phyloP scores from a whole-genome alignment of 23 tunicate genomes.

The Pegea sp. region DNA sequence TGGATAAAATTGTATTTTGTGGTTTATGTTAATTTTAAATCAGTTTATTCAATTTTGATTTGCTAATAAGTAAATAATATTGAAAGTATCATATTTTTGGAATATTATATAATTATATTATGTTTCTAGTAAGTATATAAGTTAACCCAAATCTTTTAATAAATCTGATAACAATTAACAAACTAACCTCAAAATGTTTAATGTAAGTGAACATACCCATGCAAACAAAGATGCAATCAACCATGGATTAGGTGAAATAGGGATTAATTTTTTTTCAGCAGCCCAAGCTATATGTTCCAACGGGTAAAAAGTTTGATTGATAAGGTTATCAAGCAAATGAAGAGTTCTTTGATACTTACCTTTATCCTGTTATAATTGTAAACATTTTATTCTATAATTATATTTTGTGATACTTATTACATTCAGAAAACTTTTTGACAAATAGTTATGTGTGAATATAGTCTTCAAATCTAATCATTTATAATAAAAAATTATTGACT shows the following conservation, averaged over 20 bases:
- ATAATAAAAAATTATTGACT: no score
- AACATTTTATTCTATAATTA: background rate
- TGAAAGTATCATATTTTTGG: no score
- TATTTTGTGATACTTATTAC: background rate
- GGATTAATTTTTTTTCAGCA: conserved; percentile 23
- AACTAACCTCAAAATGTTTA: conserved; percentile 22
- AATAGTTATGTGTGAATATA: background rate
- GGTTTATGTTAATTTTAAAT: no score
- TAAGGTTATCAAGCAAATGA: conserved; percentile 12
- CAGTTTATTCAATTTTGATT: no score
- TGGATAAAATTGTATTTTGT: no score
- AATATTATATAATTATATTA: no score
- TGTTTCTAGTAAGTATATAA: no score
- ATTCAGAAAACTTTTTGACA: background rate
- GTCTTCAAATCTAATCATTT: no score
- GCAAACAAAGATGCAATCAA: conserved; percentile 14
- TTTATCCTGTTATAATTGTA: conserved; percentile 16
- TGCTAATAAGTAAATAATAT: no score
- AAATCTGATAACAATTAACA: no score
- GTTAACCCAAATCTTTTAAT: no score
- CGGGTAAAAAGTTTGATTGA: conserved; percentile 30
- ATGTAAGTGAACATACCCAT: conserved; percentile 17
- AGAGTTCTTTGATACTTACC: conserved; percentile 11
- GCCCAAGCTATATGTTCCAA: conserved; percentile 68
- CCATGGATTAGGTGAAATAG: conserved; percentile 31